Base-by-base conservation (phyloP, 2,888 invertebrate genomes). In the Amblyjoppa fuscipennis region DNA sequence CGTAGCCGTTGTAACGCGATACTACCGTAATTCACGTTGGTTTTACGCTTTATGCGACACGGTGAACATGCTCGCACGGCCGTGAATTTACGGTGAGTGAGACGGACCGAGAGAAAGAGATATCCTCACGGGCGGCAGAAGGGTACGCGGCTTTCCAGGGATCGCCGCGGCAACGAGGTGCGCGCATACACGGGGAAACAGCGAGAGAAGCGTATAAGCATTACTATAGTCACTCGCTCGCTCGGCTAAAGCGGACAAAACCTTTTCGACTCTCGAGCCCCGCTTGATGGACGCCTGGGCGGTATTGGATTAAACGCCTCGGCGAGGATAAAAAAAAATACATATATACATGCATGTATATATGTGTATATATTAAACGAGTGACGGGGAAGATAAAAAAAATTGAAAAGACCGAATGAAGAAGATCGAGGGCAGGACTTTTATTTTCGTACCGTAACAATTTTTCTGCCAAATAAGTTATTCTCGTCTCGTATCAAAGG, bases 1-100 rank as follows among this genome's bases (percentile, higher is more conserved):
- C 61, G 34, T 64, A 89, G 90, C 87, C 89, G 89, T 88, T 92
- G 94, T 92, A 94, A 94, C 92, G 92, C 92, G 93, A 94, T 94
- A 93, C 93, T 93, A 93, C 92, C 93, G 93, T 93, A 94, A 94
- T 93, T 94, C 94, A 93, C 93, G 93, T 92, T 93, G 93, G 93
- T 92, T 93, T 93, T 92, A 92, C 93, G 92, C 93, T 94, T 93
- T 93, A 94, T 93, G 93, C 93, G 94, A 93, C 93, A 92, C 92
- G 92, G 90, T 89, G 92, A 93, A 93, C 93, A 93, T 93, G 93
- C 93, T 89, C 88, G 90, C 86, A 81, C 83, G 90, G 90, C 91
- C 90, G 92, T 92, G 92, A 93, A 93, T 94, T 94, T 93, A 93
- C 93, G 92, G 90, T 90, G 90, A 91, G 91, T 90, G 90, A 91